Conservation (phyloP, 2,888 invertebrate species). For the Zygogramma bicolorata region DNA sequence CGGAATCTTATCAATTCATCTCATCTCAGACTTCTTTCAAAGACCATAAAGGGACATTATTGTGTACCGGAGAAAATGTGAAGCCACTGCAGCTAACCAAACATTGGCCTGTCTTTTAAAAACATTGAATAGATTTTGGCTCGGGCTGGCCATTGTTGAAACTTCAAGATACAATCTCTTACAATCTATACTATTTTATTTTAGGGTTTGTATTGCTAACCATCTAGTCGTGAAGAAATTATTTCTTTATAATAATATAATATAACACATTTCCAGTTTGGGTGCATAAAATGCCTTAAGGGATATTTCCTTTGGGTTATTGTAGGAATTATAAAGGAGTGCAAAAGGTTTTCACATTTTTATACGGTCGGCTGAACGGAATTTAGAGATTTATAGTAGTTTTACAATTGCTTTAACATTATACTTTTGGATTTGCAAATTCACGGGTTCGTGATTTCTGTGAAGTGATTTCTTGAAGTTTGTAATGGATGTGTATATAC, state of each 20-base stretch:
- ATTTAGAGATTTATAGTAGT: slow-evolving; percentile 52
- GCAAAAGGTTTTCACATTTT: slow-evolving; percentile 39
- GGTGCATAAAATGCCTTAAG: slow-evolving; percentile 52
- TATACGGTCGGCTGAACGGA: slow-evolving; percentile 45
- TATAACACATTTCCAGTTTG: slow-evolving; percentile 62
- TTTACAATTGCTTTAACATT: slow-evolving; percentile 51
- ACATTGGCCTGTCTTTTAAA: slow-evolving; percentile 74
- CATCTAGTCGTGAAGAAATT: slow-evolving; percentile 67
- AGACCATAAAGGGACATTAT: slow-evolving; percentile 56
- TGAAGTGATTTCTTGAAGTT: slow-evolving; percentile 51
- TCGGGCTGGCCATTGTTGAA: slow-evolving; percentile 61
- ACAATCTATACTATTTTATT: slow-evolving; percentile 61
- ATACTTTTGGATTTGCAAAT: slow-evolving; percentile 52
- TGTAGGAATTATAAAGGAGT: slow-evolving; percentile 43
- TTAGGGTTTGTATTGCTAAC: slow-evolving; percentile 62
- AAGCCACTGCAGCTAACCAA: slow-evolving; percentile 74
- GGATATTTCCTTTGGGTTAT: slow-evolving; percentile 45
- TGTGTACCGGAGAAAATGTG: slow-evolving; percentile 53
- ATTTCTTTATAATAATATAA: slow-evolving; percentile 68
- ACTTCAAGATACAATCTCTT: slow-evolving; percentile 64
- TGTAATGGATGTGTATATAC: slow-evolving; percentile 39
- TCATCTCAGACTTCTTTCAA: slow-evolving; percentile 48
- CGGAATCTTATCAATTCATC: slow-evolving; percentile 63
- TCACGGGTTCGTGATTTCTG: slow-evolving; percentile 52
- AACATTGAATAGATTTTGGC: slow-evolving; percentile 64